phyloP scores from a whole-genome alignment of 2,888 invertebrate genomes.

The Tineola bisselliella region DNA sequence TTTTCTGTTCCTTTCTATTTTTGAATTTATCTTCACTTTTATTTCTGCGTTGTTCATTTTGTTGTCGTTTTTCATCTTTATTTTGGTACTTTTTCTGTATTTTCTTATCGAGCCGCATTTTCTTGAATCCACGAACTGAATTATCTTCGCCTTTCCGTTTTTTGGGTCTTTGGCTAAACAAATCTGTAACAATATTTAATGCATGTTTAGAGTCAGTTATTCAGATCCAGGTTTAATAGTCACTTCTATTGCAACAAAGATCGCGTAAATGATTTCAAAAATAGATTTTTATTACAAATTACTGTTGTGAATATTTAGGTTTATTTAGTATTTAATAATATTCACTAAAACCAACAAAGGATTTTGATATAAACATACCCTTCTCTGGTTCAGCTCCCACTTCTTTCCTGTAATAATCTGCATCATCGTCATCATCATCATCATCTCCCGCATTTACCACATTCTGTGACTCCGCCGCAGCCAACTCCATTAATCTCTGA shows the following conservation, averaged over 20 bases:
- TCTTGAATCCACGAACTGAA: conserved; percentile 49
- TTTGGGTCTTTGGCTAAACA: conserved; percentile 40
- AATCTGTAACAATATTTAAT: conserved; percentile 30
- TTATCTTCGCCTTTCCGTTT: conserved; percentile 43
- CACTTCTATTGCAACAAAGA: no score
- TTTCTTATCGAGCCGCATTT: conserved; percentile 53
- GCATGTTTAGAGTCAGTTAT: no score
- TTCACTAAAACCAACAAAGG: no score
- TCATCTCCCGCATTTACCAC: no score
- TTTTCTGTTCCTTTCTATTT: conserved; percentile 23
- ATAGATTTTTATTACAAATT: no score
- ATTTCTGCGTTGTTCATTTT: conserved; percentile 15
- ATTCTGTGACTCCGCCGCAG: conserved; percentile 62
- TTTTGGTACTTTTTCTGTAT: conserved; percentile 45
- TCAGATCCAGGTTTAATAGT: no score
- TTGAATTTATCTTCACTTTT: conserved; percentile 16
- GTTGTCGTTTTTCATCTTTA: conserved; percentile 21
- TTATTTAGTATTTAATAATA: no score
- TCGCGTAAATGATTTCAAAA: no score
- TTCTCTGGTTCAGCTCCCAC: conserved; percentile 89
- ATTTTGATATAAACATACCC: conserved; percentile 51
- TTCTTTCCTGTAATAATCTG: conserved; percentile 84
- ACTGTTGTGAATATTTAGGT: no score
- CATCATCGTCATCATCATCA: conserved; percentile 63
- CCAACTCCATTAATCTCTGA: conserved; percentile 59